Base-by-base conservation (phyloP, 1,140 invertebrate genomes). In the Neodiprion pinetum region DNA sequence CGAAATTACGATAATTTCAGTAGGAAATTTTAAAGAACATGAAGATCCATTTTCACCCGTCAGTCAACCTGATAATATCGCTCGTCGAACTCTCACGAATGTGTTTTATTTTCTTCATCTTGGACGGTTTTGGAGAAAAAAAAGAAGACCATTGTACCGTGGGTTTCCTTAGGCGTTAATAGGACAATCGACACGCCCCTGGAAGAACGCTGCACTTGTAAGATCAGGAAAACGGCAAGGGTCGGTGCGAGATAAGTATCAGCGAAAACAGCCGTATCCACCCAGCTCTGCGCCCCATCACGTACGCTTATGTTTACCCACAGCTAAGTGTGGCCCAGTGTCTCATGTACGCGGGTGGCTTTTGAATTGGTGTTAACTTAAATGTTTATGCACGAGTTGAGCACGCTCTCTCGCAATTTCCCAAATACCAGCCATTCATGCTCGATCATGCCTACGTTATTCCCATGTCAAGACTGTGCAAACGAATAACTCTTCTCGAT, bases 241-340 rank as follows among this genome's bases (percentile, higher is more conserved):
- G 53, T 61, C 11, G 11, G 53, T 9, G 53, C 5, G 53, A 61
- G 53, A 61, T 61, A 61, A 61, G 53, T 17, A 61, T 61, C 53
- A 12, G 4, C n/a, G 11, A 61, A 61, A 61, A 61, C 53, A 61
- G 5, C 53, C 11, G n/a, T 14, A 12, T 61, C 53, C 53, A 40
- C 28, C 28, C 28, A 40, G 5, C 28, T 40, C 28, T 40, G 28
- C 28, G 28, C 28, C 28, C 11, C n/a, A 61, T 61, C 53, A 61
- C 53, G 53, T 61, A 61, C 53, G 53, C 53, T 61, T 17, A 61
- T 61, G 53, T 61, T 61, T 61, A 61, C 53, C 53, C 53, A 61
- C 3, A 17, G 11, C 53, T 61, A 61, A 61, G 53, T 61, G 53
- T 11, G 53, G n/a, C n/a, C 53, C 53, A 17, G 53, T 61, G 53